Evolutionary conservation across 2,888 invertebrate species (phyloP), one percentile per base, ranked within the genome.

Genomic region (Cosmia pyralina): DNA sequence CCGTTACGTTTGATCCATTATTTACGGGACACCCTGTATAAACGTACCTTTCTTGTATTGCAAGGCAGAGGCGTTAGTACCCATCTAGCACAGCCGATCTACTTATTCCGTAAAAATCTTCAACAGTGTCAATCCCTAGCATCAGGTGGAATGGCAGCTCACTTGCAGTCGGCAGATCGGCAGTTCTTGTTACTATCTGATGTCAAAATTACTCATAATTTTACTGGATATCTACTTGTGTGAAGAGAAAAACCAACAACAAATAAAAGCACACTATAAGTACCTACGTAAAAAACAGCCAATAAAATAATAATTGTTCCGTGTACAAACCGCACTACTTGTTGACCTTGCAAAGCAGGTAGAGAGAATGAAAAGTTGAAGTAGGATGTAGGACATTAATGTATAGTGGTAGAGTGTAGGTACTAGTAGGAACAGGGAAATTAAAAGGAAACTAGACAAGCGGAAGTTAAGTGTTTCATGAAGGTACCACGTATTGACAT

Each of bases 341-440:
- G 90, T 80, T 79, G 88, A 75, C 91, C 91, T 91, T 91, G 89
- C 79, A 81, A 68, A 72, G 70, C 84, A 83, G 83, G 69, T 77
- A 73, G 62, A 68, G 71, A 75, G 65, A 81, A 77, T 71, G 62
- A 75, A 76, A 83, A 72, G 70, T 72, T 62, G 55, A 72, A 28
- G 53, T 55, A 44, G 28, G 38, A 38, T 55, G 44, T 19, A 46
- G 72, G 4, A 60, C 48, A 53, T 66, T n/a, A 41, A 48, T 34
- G 15, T 55, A 19, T 15, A 34, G 28, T 28, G 1, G 8, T 41
- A 41, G 38, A 38, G 38, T 28, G 34, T n/a, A 28, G 5, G 13
- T 75, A 78, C 38, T 28, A 57, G 58, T 73, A n/a, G n/a, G n/a
- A n/a, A 69, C 44, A 60, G 63, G 59, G 78, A 72, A 80, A 77